A percentile compares a stretch with the other conserved stretches of the same genome.
Evolutionary conservation across 2,113 vertebrate genomes (phyloP).

Genomic region (Tretioscincus oriximinensis): DNA sequence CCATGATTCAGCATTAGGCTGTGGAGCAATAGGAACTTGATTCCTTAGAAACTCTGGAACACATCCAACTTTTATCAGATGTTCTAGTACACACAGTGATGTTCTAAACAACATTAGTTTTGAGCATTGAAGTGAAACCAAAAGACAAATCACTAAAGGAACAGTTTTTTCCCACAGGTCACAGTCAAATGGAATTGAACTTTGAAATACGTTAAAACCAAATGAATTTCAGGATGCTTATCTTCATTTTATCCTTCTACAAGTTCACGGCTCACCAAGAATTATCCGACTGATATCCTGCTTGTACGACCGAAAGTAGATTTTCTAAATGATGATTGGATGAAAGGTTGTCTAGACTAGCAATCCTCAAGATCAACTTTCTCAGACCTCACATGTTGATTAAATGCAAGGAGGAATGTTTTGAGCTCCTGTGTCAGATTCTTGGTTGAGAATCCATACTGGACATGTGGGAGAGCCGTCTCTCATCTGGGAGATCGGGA

Average conservation of each 20-base stretch:
- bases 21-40: not conserved
- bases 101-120: constrained; percentile 1
- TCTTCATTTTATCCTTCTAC: not conserved
- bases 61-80: constrained; percentile 16
- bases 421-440: constrained; percentile 27
- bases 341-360: not conserved
- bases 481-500: too few species aligned
- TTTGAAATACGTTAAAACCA: not conserved
- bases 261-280: constrained; percentile 10
- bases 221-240: not conserved
- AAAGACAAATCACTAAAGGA: not conserved
- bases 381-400: constrained; percentile 29
- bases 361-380: constrained; percentile 2
- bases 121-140: constrained; percentile 21
- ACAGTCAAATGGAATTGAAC: not conserved
- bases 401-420: constrained; percentile 28
- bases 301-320: not conserved
- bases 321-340: not conserved
- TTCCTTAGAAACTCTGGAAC: not conserved
- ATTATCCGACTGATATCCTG: not conserved
- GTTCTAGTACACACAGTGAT: not conserved
- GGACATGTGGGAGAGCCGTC: constrained; percentile 11
- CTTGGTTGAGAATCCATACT: constrained; percentile 32
- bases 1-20: not conserved
- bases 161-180: not conserved